These are phyloP conservation scores for Netelia virgata DNA, from an alignment of 2,888 invertebrate genomes.

Conservation along the genomic window DNA sequence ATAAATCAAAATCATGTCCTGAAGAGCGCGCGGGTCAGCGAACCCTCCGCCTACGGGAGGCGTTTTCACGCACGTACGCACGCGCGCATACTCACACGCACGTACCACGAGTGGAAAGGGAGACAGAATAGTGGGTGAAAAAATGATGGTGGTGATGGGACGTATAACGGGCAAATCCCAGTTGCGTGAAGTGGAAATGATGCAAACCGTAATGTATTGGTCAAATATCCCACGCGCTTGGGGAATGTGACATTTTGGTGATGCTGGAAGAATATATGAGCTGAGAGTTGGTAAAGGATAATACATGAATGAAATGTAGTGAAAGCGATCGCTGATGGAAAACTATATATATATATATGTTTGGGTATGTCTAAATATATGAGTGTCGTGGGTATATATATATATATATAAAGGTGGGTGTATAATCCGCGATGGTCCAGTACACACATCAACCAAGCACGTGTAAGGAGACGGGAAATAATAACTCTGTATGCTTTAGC, in stretches of 20 bases:
- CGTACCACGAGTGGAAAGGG: too few species aligned
- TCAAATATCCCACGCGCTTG: conserved; percentile 2
- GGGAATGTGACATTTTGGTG: neutral
- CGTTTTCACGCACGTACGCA: neutral
- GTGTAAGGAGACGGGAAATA: conserved; percentile 25
- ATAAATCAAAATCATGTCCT: conserved; percentile 71
- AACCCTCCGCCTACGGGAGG: conserved; percentile 21
- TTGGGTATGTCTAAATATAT: too few species aligned
- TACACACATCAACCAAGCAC: conserved; percentile 6
- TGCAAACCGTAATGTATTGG: conserved; percentile 41
- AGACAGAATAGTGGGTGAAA: conserved; percentile 14
- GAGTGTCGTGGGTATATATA: too few species aligned
- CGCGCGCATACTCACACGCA: too few species aligned
- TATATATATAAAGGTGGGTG: neutral
- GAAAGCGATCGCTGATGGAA: neutral
- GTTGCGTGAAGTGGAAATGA: conserved; percentile 30
- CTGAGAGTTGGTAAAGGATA: conserved; percentile 3
- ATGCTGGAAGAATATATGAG: conserved; percentile 11
- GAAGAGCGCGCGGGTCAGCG: neutral
- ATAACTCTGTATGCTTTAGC: conserved; percentile 17
- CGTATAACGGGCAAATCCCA: conserved; percentile 12
- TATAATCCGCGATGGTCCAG: conserved; percentile 2
- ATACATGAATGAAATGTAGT: conserved; percentile 29
- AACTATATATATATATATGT: too few species aligned
- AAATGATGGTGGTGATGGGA: conserved; percentile 13